Conservation (phyloP, 92 coral and sea anemone species). For the Muricea muricata region DNA sequence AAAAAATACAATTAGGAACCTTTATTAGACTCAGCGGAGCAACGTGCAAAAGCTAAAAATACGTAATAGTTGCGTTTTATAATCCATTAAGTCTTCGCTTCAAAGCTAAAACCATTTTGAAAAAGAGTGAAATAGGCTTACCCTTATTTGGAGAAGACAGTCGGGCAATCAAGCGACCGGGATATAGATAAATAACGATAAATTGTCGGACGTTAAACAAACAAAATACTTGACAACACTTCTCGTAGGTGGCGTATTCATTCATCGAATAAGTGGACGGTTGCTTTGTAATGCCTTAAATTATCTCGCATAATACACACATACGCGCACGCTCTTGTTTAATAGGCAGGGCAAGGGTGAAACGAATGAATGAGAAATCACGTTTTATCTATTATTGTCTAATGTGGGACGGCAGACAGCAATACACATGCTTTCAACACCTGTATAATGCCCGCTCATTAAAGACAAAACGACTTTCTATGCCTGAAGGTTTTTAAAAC, state of each 20-base stretch:
- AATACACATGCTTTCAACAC: neutral
- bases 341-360: slow-evolving; percentile 7
- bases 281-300: neutral
- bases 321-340: neutral
- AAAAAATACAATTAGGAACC: too few relatives aligned
- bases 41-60: too few relatives aligned
- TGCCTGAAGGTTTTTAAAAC: neutral
- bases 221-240: neutral
- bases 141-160: neutral
- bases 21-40: too few relatives aligned
- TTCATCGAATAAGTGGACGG: neutral
- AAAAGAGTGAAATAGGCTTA: too few relatives aligned
- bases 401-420: slow-evolving; percentile 1
- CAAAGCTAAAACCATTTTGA: too few relatives aligned
- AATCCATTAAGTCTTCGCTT: neutral
- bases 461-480: neutral
- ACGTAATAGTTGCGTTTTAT: neutral
- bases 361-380: neutral
- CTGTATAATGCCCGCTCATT: neutral
- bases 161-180: neutral
- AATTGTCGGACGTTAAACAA: neutral
- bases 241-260: neutral
- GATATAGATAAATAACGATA: neutral
- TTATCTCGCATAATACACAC: neutral
- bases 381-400: neutral